Percentiles rank a stretch among this genome's conserved stretches.
Evolutionary conservation across 2,797 vertebrate genomes (phyloP).

Genomic region (Lerista edwardsae): DNA sequence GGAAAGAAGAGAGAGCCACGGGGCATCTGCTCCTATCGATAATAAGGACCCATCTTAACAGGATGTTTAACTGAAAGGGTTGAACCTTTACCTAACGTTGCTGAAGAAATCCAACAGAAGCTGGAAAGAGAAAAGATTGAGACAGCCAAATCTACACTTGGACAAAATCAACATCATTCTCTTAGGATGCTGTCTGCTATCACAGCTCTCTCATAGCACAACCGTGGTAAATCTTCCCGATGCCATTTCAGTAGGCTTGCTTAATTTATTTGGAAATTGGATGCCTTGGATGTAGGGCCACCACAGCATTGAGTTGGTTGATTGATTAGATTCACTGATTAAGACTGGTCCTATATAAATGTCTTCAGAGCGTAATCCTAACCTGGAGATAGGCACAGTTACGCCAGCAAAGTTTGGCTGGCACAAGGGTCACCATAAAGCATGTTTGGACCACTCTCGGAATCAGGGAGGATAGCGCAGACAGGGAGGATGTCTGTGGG

Average conservation of each 20-base stretch:
- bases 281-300: neutral
- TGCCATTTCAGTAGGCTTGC: neutral
- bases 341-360: neutral
- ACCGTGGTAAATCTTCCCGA: neutral
- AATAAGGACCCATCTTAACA: neutral
- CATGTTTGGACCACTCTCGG: no score
- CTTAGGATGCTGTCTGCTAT: neutral
- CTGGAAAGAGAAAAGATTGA: neutral
- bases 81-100: neutral
- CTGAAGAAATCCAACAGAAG: neutral
- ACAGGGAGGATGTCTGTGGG: no score
- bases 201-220: neutral
- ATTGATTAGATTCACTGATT: neutral
- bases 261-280: neutral
- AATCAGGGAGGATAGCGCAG: no score
- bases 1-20: neutral
- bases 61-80: neutral
- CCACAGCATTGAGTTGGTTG: neutral
- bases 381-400: no score
- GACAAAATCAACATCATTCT: neutral
- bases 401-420: no score
- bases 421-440: no score
- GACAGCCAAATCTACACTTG: neutral
- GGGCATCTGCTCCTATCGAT: constrained; percentile 1
- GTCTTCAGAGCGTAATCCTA: no score